Conservation (phyloP, 2,797 vertebrate species). For the Ptychobarbus kaznakovi region DNA sequence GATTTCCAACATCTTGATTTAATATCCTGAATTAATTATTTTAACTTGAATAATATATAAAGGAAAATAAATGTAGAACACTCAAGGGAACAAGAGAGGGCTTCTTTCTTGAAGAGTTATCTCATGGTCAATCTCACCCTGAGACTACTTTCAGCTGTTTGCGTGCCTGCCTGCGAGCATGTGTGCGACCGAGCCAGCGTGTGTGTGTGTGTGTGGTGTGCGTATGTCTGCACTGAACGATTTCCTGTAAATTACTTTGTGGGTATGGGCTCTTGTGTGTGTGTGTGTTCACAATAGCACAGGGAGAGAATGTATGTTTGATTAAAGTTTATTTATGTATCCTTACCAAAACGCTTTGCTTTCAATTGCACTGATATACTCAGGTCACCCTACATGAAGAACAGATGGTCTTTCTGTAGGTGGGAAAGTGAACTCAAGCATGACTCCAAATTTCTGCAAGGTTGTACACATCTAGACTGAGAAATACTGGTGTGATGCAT, state of each 20-base stretch:
- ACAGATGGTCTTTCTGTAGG: conserved; percentile 40
- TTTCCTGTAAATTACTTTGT: conserved; percentile 47
- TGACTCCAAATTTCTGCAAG: conserved; percentile 29
- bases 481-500: neutral
- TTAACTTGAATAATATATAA: conserved; percentile 86
- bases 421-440: conserved; percentile 21
- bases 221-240: conserved; percentile 40
- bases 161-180: conserved; percentile 54
- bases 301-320: conserved; percentile 36
- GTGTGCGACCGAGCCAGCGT: conserved; percentile 46
- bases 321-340: conserved; percentile 34
- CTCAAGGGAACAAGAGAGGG: conserved; percentile 72
- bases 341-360: conserved; percentile 7
- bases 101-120: conserved; percentile 69
- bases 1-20: conserved; percentile 87
- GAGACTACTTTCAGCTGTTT: conserved; percentile 63
- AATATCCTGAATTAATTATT: conserved; percentile 89
- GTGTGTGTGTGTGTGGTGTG: conserved; percentile 47
- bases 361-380: conserved; percentile 12
- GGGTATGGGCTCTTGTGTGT: conserved; percentile 17
- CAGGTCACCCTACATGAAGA: conserved; percentile 27
- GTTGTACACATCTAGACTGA: conserved; percentile 8
- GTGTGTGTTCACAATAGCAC: neutral
- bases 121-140: conserved; percentile 70
- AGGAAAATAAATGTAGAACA: conserved; percentile 82